phyloP scores from a whole-genome alignment of 2,113 vertebrate genomes.

The Cryptotis parvus region DNA sequence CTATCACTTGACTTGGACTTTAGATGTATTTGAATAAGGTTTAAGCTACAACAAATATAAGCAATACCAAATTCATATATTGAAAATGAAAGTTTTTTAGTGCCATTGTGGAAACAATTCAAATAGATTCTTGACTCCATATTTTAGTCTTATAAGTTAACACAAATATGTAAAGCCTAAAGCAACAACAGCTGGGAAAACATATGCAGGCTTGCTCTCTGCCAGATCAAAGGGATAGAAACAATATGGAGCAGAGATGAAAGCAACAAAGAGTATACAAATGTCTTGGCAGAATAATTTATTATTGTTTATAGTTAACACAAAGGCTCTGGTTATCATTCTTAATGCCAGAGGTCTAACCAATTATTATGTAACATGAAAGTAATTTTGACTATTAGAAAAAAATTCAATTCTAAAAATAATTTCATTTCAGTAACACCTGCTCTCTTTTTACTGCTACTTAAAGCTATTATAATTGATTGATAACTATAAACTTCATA shows the following conservation, averaged over 20 bases:
- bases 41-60: not conserved
- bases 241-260: not conserved
- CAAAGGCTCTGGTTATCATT: not conserved
- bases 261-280: slow-evolving; percentile 1
- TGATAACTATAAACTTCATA: not conserved
- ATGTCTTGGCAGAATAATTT: not conserved
- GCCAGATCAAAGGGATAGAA: not conserved
- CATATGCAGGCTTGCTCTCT: slow-evolving; percentile 33
- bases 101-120: not conserved
- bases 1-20: not conserved
- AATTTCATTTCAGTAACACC: not conserved
- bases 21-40: not conserved
- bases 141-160: slow-evolving; percentile 31
- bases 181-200: slow-evolving; percentile 44
- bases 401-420: slow-evolving; percentile 4
- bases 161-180: not conserved
- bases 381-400: not conserved
- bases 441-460: not conserved
- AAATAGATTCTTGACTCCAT: not conserved
- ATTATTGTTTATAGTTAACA: not conserved
- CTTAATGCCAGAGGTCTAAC: not conserved
- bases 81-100: not conserved
- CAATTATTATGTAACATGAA: not conserved
- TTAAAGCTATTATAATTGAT: slow-evolving; percentile 43
- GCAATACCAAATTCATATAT: not conserved